Conservation (phyloP, 2,888 invertebrate species). For the Brachyptera risi region DNA sequence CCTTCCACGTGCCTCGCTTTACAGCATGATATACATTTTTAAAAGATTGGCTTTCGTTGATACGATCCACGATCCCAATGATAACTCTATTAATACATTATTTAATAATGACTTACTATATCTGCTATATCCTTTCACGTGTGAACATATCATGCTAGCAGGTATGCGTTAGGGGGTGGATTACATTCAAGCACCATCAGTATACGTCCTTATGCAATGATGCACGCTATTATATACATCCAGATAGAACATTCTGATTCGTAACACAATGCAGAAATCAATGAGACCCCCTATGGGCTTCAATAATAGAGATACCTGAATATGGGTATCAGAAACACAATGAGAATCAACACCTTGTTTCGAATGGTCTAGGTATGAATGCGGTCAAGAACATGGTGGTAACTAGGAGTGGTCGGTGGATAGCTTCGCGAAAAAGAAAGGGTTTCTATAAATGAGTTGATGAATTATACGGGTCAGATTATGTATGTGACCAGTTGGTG, state of each 20-base stretch:
- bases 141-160: conserved; percentile 4
- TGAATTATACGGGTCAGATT: no score
- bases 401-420: background rate
- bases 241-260: background rate
- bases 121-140: background rate
- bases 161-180: conserved; percentile 1
- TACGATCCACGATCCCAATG: background rate
- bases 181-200: background rate
- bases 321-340: conserved; percentile 9
- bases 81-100: background rate
- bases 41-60: no score
- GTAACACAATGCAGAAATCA: conserved; percentile 4
- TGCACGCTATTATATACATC: background rate
- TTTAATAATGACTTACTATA: background rate
- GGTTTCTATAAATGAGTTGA: no score
- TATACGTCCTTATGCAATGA: background rate
- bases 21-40: no score
- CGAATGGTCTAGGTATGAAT: background rate
- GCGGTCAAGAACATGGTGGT: background rate
- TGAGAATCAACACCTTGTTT: background rate
- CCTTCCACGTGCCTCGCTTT: no score
- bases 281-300: conserved; percentile 4
- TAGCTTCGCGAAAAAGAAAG: no score
- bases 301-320: conserved; percentile 7
- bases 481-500: no score